Base-by-base conservation (phyloP, 2,797 vertebrate species). In the Melanotaenia boesemani region DNA sequence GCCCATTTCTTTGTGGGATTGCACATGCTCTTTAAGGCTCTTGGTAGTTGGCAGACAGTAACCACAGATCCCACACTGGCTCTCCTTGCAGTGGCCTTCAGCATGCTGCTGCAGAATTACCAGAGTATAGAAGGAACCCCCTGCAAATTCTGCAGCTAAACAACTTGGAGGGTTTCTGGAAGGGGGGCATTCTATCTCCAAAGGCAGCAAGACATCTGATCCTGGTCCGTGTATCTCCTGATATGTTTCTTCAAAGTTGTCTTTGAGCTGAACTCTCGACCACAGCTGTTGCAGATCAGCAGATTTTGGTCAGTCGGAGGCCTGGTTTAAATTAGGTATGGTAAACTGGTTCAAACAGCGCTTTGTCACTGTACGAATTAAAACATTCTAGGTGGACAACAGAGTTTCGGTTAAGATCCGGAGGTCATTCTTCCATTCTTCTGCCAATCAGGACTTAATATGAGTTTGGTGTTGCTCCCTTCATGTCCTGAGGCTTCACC, bases 191-290 rank as follows among this genome's bases (percentile, higher is more conserved):
- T 61, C n/a, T 24, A 36, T 39, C 59, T 39, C 59, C 37, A n/a
- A 15, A 39, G 36, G 36, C 36, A 41, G 36, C 36, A 61, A 22
- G 59, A 39, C 59, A 61, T 22, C 36, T 61, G 34, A 5, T 39
- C 22, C 36, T 16, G 22, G 7, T 15, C 7, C 2, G 22, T 28
- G 60, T 41, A 16, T 15, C 24, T 62, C 13, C 60, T 18, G 22
- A 62, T 26, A 24, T 62, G 37, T 41, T 62, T 44, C 60, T 41
- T 62, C 37, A 62, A 39, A 41, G 22, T 41, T 9, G 37, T 16
- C 39, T 50, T 60, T 13, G 62, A 70, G 57, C 67, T 79, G n/a
- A 79, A 79, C 34, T 30, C 56, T 32, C 50, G 63, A 4, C 71
- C 62, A 39, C 71, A 74, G 56, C 61, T 60, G 24, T 12, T 41